Conservation (phyloP, 2,113 vertebrate genomes). For the Halcyon malimbica region DNA sequence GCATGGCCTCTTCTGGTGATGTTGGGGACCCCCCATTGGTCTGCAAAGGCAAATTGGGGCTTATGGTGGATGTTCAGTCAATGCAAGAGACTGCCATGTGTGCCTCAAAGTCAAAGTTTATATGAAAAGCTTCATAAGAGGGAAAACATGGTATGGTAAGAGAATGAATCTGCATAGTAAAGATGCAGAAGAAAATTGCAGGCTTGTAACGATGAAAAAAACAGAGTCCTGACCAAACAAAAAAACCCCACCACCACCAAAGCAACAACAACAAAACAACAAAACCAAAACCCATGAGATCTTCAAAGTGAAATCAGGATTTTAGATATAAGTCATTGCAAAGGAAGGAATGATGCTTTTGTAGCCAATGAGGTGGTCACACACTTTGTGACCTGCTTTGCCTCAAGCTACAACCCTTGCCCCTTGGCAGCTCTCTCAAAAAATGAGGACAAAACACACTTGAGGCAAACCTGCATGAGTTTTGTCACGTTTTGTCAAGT, state of each 20-base stretch:
- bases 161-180: background rate
- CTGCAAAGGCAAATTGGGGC: background rate
- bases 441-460: background rate
- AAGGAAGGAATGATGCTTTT: background rate
- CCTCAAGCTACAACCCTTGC: background rate
- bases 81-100: background rate
- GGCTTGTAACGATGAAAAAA: background rate
- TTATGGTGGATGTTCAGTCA: background rate
- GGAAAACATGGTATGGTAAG: background rate
- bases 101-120: background rate
- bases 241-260: too few species aligned
- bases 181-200: background rate
- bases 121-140: background rate
- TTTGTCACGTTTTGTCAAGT: background rate
- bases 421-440: background rate
- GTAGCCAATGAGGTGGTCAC: background rate
- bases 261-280: too few species aligned
- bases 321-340: background rate
- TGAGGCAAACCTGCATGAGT: background rate
- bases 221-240: background rate
- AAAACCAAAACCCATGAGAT: background rate
- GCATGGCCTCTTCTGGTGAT: background rate
- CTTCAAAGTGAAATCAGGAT: background rate
- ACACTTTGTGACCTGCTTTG: background rate
- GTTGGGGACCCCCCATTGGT: background rate